A percentile compares a stretch with the other conserved stretches of the same genome.
Conservation (phyloP, 2,797 vertebrate genomes). For the Prionace glauca region DNA sequence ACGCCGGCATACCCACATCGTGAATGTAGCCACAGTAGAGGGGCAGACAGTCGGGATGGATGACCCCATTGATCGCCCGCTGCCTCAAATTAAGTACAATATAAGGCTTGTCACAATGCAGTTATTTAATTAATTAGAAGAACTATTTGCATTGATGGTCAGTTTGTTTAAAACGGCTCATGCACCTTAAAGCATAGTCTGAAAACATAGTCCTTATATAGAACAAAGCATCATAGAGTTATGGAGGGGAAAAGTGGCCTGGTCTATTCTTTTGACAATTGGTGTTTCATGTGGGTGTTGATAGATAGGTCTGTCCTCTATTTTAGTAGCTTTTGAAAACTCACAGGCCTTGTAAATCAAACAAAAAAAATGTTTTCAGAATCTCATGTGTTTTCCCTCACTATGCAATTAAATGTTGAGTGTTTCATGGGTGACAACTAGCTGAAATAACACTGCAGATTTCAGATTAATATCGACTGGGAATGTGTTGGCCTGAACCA, state of each 20-base stretch:
- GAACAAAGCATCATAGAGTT: neutral
- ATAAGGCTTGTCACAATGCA: neutral
- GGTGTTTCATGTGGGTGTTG: neutral
- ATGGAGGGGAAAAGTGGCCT: neutral
- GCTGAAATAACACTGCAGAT: neutral
- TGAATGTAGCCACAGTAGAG: no score
- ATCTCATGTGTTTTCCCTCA: neutral
- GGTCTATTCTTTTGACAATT: neutral
- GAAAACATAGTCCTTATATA: neutral
- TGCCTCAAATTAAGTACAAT: neutral
- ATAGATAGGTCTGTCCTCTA: neutral
- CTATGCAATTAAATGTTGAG: neutral
- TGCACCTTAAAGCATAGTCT: neutral
- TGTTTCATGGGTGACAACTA: neutral
- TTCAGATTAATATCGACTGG: neutral
- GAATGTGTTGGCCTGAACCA: neutral
- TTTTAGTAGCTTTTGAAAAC: neutral
- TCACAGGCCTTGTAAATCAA: neutral
- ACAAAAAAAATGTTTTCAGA: no score
- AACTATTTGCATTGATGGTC: neutral
- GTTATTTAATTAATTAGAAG: conserved; percentile 1
- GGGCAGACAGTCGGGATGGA: no score
- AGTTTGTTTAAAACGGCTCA: neutral
- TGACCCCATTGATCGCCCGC: no score
- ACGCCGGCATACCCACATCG: no score